Evolutionary conservation across 2,113 vertebrate genomes (phyloP), one percentile per base, ranked within the genome.

Genomic region (Ctenomys sociabilis): DNA sequence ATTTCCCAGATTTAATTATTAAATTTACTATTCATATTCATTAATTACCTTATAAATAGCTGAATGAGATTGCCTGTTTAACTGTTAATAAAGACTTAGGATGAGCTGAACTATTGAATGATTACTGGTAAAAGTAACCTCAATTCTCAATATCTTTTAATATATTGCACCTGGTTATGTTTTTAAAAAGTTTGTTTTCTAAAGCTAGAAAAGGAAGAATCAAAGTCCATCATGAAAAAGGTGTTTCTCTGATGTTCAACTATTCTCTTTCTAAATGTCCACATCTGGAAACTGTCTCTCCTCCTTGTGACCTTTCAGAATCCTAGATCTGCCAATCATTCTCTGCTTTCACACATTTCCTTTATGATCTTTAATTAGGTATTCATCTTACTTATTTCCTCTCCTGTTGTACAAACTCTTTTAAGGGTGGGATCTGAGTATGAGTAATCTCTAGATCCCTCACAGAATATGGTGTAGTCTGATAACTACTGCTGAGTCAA

Each of bases 31-130:
- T 88, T 94, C 59, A 94, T 92, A 64, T 72, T 93, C 73, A 95
- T 95, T 95, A 94, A 91, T 95, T 93, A 97, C 26, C 91, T 96
- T 83, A 91, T 95, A 96, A 93, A 85, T 77, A 91, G 87, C 82
- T 84, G 24, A 94, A 66, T 82, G 87, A 95, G 64, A 73, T 10
- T 82, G 70, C 7, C 77, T 95, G 57, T 64, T 78, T 64, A 96
- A 87, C 40, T 90, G 49, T 87, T 91, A 94, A 81, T 93, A 91
- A 91, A 85, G 78, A 95, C 17, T 52, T 86, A 66, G 85, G 43
- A 85, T n/a, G 17, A 88, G 82, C 77, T 80, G 7, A 95, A 90
- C 57, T 89, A 90, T 0, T 78, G 6, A 93, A 83, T 32, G 28
- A 10, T 40, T 95, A 26, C 68, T 95, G 19, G 52, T 93, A 72